Evolutionary conservation across 2,113 vertebrate genomes (phyloP).

Genomic region (Phycodurus eques): DNA sequence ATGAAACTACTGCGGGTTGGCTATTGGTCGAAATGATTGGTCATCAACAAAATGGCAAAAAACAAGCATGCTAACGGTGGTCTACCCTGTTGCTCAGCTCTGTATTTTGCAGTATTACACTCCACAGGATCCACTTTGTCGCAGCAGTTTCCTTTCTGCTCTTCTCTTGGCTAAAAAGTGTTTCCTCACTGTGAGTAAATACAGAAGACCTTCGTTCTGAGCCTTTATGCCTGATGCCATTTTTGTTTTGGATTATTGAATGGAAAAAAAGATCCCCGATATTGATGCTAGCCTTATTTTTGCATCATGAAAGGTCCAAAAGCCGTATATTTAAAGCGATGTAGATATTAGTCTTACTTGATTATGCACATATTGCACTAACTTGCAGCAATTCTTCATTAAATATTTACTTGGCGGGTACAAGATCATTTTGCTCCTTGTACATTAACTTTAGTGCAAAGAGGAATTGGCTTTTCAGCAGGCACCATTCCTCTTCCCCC

Average conservation of each 20-base stretch:
- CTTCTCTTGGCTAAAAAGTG: no score
- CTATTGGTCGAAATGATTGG: background rate
- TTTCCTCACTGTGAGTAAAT: no score
- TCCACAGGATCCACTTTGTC: no score
- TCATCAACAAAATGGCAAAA: background rate
- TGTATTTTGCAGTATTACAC: no score
- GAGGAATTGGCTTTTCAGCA: slow-evolving; percentile 37
- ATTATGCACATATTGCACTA: slow-evolving; percentile 5
- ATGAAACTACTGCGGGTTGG: background rate
- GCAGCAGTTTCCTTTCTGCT: no score
- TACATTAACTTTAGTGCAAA: slow-evolving; percentile 68
- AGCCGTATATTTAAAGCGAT: slow-evolving; percentile 12
- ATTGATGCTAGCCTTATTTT: background rate
- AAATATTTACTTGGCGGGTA: slow-evolving; percentile 1
- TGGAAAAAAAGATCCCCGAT: background rate
- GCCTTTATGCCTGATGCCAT: no score
- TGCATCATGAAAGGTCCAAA: background rate
- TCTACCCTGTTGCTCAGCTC: no score
- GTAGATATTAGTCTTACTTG: slow-evolving; percentile 8
- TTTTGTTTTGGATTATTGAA: background rate
- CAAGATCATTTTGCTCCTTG: slow-evolving; percentile 27
- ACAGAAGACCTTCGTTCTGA: no score
- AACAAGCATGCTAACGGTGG: no score
- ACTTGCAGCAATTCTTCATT: background rate
- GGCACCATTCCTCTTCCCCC: slow-evolving; percentile 13